These are phyloP conservation scores for Sparus aurata DNA, from an alignment of 2,797 vertebrate species.

Conservation along the genomic window DNA sequence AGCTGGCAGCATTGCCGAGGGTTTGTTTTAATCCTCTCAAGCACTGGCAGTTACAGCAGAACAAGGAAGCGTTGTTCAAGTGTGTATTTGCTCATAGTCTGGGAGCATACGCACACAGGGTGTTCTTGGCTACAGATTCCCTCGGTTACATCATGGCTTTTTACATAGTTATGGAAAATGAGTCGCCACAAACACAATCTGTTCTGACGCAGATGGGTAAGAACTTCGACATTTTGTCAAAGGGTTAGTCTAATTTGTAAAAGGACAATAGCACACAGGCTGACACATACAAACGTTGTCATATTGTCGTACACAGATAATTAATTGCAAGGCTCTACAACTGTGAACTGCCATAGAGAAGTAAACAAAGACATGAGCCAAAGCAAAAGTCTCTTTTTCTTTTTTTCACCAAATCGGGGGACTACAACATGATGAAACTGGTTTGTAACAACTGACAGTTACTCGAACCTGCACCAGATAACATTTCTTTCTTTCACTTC, in stretches of 20 bases:
- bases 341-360: conserved; percentile 5
- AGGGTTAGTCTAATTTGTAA: conserved; percentile 37
- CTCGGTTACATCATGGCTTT: conserved; percentile 84
- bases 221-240: conserved; percentile 50
- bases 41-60: conserved; percentile 77
- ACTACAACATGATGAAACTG: conserved; percentile 1
- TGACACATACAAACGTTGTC: background rate
- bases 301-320: conserved; percentile 15
- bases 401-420: conserved; percentile 17
- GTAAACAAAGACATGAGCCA: conserved; percentile 1
- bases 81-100: conserved; percentile 84
- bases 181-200: conserved; percentile 71
- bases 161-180: conserved; percentile 82
- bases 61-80: conserved; percentile 86
- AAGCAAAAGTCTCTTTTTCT: background rate
- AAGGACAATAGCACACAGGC: conserved; percentile 14
- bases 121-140: conserved; percentile 76
- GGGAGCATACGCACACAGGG: conserved; percentile 72
- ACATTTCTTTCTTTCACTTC: background rate
- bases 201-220: conserved; percentile 58
- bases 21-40: conserved; percentile 84
- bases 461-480: conserved; percentile 19
- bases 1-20: conserved; percentile 68
- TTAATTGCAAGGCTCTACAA: conserved; percentile 9
- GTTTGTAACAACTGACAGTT: conserved; percentile 26